Base-by-base conservation (phyloP, 2,888 invertebrate species). In the Allacma fusca region DNA sequence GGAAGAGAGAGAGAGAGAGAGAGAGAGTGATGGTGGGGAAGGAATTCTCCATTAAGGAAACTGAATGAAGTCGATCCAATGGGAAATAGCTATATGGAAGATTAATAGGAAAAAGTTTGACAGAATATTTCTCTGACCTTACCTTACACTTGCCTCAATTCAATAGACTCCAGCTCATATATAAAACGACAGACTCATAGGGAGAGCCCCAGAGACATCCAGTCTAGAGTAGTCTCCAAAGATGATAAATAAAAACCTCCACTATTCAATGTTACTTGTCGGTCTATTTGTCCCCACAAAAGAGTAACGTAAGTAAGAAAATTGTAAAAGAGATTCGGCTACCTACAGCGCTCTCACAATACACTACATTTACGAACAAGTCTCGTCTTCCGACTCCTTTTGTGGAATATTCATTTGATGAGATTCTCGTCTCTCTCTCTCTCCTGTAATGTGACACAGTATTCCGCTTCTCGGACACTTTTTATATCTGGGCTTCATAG, bases 21-120 rank as follows among this genome's bases (percentile, higher is more conserved):
- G 50, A 50, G 16, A 50, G 50, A 1, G 2, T 16, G 50, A 34
- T 34, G 50, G 19, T 50, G 50, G 50, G 50, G 43, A 74, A 64
- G 74, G 74, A 74, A 74, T 74, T 74, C 74, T 74, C 74, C 74
- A 74, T 74, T 65, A 74, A 65, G 74, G 65, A 74, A 69, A 69
- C 68, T 74, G 74, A 74, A 65, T 74, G 43, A 74, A 74, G 74
- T 65, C 74, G 64, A 73, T 73, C 40, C 73, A 73, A 74, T 74
- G 74, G 74, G 74, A 74, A 64, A 65, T 74, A 64, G 67, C 44
- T 65, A 44, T 74, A 44, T 64, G 65, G 74, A 74, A 74, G 74
- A 74, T 74, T 74, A 74, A 74, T 74, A 74, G 74, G 74, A 65
- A 65, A 73, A 65, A 71, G 74, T 74, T 74, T 74, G 74, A 74